Evolutionary conservation across 2,888 invertebrate species (phyloP).

Genomic region (Amaurobius ferox): DNA sequence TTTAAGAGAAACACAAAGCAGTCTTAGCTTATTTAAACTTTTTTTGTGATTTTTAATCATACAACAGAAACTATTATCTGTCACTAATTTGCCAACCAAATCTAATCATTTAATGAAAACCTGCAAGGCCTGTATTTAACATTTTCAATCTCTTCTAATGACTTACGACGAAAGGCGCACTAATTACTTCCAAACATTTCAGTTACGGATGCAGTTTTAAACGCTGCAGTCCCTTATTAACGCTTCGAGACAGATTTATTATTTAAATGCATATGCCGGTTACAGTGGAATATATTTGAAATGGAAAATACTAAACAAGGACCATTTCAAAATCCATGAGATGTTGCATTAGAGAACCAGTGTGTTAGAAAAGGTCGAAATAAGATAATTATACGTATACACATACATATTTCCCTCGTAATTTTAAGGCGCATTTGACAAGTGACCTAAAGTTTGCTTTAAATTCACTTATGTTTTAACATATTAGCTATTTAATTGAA

Average conservation of each 20-base stretch:
- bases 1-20: too few species aligned
- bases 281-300: neutral
- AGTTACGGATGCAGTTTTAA: neutral
- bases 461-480: neutral
- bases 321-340: neutral
- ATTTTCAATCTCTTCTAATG: neutral
- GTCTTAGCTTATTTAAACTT: too few species aligned
- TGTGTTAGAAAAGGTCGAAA: neutral
- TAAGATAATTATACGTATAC: neutral
- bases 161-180: neutral
- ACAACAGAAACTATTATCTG: too few species aligned
- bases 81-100: too few species aligned
- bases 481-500: slow-evolving; percentile 5
- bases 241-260: neutral
- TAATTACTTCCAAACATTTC: neutral
- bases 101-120: too few species aligned
- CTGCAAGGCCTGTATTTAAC: neutral
- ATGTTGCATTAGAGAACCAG: neutral
- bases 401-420: neutral
- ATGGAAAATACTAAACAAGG: neutral
- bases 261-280: neutral
- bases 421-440: neutral
- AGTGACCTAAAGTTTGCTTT: neutral
- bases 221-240: too few species aligned
- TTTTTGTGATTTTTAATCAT: too few species aligned